A percentile compares a stretch with the other conserved stretches of the same genome.
These are phyloP conservation scores for Typhlichthys subterraneus DNA, from an alignment of 2,797 vertebrate genomes.

Conservation along the genomic window DNA sequence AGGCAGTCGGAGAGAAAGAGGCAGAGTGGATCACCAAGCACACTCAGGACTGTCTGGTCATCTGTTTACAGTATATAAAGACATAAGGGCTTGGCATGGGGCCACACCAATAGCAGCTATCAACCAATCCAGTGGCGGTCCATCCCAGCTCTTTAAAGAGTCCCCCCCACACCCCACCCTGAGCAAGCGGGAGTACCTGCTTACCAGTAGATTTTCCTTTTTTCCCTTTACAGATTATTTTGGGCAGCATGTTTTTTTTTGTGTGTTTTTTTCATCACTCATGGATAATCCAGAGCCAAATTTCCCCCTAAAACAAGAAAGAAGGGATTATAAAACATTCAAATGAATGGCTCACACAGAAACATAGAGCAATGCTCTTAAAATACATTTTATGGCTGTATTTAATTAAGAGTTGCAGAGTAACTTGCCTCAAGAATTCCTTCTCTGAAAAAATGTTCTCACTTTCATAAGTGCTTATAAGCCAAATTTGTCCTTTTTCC, in stretches of 20 bases:
- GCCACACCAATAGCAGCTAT: conserved; percentile 75
- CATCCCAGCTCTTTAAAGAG: conserved; percentile 78
- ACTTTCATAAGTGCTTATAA: conserved; percentile 55
- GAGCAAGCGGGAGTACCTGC: conserved; percentile 76
- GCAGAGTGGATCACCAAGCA: conserved; percentile 71
- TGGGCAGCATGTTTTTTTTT: conserved; percentile 51
- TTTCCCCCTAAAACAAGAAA: conserved; percentile 56
- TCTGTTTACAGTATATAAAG: conserved; percentile 86
- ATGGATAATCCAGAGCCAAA: conserved; percentile 62
- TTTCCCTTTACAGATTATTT: conserved; percentile 28
- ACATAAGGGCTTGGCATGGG: conserved; percentile 80
- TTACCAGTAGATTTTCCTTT: conserved; percentile 50
- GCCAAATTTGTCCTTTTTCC: conserved; percentile 40
- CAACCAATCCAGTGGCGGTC: conserved; percentile 82
- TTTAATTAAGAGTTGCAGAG: conserved; percentile 71
- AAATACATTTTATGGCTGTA: conserved; percentile 77
- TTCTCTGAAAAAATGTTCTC: conserved; percentile 51
- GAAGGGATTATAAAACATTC: conserved; percentile 65
- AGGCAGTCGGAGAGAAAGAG: conserved; percentile 38
- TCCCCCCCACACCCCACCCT: conserved; percentile 62
- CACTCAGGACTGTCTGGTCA: conserved; percentile 79
- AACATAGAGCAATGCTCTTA: conserved; percentile 60
- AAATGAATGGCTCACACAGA: conserved; percentile 65
- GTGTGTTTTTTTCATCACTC: conserved; percentile 62
- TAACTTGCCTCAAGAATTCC: conserved; percentile 63